phyloP scores from a whole-genome alignment of 2,888 invertebrate genomes.

The Dysmachus trigonus region DNA sequence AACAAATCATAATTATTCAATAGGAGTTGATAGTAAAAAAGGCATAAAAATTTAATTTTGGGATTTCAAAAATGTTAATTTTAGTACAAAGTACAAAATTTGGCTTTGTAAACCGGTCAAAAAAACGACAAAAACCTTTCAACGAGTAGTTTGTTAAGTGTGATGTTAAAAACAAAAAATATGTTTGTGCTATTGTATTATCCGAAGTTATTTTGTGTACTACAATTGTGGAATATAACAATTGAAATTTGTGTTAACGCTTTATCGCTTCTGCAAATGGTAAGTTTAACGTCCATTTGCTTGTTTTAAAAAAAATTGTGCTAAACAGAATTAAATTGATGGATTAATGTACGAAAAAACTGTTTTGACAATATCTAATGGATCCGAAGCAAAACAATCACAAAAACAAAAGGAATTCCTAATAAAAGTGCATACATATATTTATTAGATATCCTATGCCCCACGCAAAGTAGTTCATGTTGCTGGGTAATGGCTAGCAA shows the following conservation, averaged over 20 bases:
- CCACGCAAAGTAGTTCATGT: conserved; percentile 48
- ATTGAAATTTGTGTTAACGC: neutral
- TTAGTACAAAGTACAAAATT: neutral
- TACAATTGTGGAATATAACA: neutral
- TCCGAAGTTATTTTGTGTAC: neutral
- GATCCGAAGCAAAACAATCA: neutral
- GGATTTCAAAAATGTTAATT: neutral
- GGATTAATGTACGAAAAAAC: neutral
- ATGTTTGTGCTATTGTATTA: neutral
- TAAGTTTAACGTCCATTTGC: neutral
- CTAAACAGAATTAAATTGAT: neutral
- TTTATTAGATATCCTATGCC: neutral
- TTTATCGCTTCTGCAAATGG: neutral
- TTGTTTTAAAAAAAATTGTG: neutral
- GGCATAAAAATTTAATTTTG: neutral
- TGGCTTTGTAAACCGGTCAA: neutral
- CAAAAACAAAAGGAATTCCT: neutral
- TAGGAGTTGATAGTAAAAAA: neutral
- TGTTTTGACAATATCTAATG: neutral
- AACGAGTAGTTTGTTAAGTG: neutral
- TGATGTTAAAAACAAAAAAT: neutral
- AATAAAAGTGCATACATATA: neutral
- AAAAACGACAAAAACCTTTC: too few relatives aligned
- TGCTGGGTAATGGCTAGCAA: conserved; percentile 70
- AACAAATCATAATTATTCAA: neutral